phyloP scores from a whole-genome alignment of 1,140 invertebrate genomes.

The Carposina sasakii region DNA sequence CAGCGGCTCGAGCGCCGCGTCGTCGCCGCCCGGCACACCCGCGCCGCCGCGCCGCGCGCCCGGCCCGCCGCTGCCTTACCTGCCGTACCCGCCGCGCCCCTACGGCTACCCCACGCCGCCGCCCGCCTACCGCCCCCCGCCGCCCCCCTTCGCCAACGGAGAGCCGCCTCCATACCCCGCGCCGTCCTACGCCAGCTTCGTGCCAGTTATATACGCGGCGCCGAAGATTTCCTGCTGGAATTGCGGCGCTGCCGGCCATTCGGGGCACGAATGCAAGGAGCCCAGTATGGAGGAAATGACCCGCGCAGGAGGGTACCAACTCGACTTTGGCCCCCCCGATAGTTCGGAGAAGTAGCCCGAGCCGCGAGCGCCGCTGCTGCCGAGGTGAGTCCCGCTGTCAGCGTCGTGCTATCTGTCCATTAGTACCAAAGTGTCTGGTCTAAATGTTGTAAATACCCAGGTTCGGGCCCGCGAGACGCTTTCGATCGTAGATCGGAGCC shows the following conservation, averaged over 20 bases:
- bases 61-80: constrained; percentile 44
- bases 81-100: constrained; percentile 49
- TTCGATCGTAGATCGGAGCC: constrained; percentile 20
- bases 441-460: constrained; percentile 21
- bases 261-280: constrained; percentile 88
- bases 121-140: constrained; percentile 57
- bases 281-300: constrained; percentile 91
- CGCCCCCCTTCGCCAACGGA: constrained; percentile 58
- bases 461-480: background rate
- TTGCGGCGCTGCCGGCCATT: constrained; percentile 83
- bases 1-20: constrained; percentile 77
- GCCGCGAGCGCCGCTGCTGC: constrained; percentile 2
- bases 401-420: constrained; percentile 13
- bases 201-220: constrained; percentile 72
- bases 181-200: constrained; percentile 64
- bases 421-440: constrained; percentile 27
- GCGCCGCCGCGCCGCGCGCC: constrained; percentile 50
- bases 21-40: constrained; percentile 76
- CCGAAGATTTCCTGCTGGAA: constrained; percentile 79
- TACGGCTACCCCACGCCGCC: constrained; percentile 63
- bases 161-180: constrained; percentile 65
- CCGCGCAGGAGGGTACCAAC: constrained; percentile 75
- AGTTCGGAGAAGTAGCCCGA: constrained; percentile 55
- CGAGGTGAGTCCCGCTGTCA: background rate
- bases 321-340: constrained; percentile 74